A percentile compares a stretch with the other conserved stretches of the same genome.
Conservation (phyloP, 2,888 invertebrate species). For the Blastobasis lacticolella region DNA sequence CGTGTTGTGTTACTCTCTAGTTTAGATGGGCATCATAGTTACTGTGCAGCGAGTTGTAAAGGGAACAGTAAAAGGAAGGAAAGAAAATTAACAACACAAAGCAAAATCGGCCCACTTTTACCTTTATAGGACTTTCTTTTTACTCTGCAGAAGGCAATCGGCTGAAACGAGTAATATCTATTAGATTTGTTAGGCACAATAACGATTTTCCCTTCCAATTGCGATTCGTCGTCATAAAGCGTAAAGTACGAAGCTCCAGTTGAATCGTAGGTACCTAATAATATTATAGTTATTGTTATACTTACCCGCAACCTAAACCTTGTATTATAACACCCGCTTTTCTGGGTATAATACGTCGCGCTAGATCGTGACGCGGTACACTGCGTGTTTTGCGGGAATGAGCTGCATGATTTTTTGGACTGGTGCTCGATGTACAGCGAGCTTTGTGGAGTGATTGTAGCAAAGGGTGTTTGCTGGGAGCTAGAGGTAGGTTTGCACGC, state of each 20-base stretch:
- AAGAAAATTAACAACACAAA: slow-evolving; percentile 23
- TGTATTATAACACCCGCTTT: slow-evolving; percentile 22
- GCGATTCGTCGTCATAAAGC: slow-evolving; percentile 60
- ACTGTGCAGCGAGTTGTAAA: not conserved
- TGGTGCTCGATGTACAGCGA: too few species aligned
- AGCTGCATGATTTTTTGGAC: not conserved
- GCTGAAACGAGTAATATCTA: slow-evolving; percentile 42
- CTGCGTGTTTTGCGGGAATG: slow-evolving; percentile 27
- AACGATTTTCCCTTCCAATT: slow-evolving; percentile 54
- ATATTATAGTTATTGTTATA: slow-evolving; percentile 64
- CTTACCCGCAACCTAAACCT: slow-evolving; percentile 43
- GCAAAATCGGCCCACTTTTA: slow-evolving; percentile 40
- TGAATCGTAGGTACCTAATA: slow-evolving; percentile 56
- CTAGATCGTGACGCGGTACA: slow-evolving; percentile 29
- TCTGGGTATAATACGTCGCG: slow-evolving; percentile 16
- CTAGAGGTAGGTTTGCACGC: slow-evolving; percentile 59
- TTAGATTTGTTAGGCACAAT: slow-evolving; percentile 30
- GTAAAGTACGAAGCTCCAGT: slow-evolving; percentile 55
- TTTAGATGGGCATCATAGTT: too few species aligned
- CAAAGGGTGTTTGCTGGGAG: slow-evolving; percentile 27
- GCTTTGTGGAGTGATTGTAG: too few species aligned
- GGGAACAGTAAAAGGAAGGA: not conserved
- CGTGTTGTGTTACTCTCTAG: too few species aligned
- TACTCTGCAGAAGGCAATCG: slow-evolving; percentile 44
- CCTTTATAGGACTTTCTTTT: slow-evolving; percentile 22